phyloP scores from a whole-genome alignment of 2,888 invertebrate genomes.

The Synergus japonicus region DNA sequence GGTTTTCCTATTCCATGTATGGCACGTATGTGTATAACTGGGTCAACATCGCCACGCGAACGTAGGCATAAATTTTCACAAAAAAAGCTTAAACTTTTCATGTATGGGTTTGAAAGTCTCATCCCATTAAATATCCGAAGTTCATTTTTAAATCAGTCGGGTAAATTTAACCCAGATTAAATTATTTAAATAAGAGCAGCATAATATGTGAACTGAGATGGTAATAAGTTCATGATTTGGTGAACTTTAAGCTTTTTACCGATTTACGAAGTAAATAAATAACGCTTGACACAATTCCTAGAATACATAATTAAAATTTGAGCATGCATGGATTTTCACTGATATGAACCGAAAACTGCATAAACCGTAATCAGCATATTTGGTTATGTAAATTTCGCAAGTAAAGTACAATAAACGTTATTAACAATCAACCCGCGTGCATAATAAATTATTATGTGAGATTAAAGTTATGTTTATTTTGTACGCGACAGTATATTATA shows the following conservation, averaged over 20 bases:
- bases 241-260: background rate
- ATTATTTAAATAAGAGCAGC: background rate
- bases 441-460: constrained; percentile 1
- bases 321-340: background rate
- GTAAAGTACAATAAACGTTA: constrained; percentile 32
- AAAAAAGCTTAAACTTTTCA: constrained; percentile 42
- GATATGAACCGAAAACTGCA: background rate
- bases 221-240: no score
- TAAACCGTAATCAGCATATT: constrained; percentile 17
- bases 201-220: no score
- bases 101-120: background rate
- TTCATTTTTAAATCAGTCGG: background rate
- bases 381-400: constrained; percentile 18
- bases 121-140: background rate
- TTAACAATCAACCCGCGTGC: constrained; percentile 21
- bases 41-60: constrained; percentile 53
- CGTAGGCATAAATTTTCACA: constrained; percentile 48
- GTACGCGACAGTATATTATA: background rate
- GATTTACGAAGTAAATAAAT: background rate
- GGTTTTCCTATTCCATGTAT: constrained; percentile 47
- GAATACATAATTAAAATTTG: background rate
- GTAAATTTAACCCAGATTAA: background rate
- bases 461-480: constrained; percentile 26
- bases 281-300: background rate
- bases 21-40: constrained; percentile 48